Evolutionary conservation across 1,140 invertebrate genomes (phyloP).

Genomic region (Laupala kohalensis): DNA sequence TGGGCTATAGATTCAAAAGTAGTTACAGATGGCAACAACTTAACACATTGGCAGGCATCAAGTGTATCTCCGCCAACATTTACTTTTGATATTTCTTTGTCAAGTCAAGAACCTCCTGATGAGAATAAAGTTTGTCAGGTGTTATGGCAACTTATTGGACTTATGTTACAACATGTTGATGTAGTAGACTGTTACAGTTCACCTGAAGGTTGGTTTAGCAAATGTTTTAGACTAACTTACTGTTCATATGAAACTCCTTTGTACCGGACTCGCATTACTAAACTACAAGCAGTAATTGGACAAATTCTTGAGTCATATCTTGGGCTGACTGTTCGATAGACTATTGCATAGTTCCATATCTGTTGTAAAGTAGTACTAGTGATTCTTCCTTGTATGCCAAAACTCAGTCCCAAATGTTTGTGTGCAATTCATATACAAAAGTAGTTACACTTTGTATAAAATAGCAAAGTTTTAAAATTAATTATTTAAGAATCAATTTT

Average conservation of each 20-base stretch:
- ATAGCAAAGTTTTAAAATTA: too few species aligned
- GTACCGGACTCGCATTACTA: conserved; percentile 26
- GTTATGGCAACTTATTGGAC: conserved; percentile 27
- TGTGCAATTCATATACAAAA: too few species aligned
- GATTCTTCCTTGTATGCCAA: too few species aligned
- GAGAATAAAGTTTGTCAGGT: neutral
- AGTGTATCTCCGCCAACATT: conserved; percentile 23
- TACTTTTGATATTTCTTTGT: conserved; percentile 28
- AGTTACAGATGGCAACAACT: neutral
- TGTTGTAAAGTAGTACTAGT: too few species aligned
- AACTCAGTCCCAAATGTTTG: too few species aligned
- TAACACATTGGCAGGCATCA: neutral
- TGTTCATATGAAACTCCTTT: conserved; percentile 27
- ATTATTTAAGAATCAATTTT: too few species aligned
- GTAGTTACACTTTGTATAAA: too few species aligned
- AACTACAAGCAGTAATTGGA: conserved; percentile 29
- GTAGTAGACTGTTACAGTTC: conserved; percentile 24
- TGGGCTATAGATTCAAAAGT: conserved; percentile 10
- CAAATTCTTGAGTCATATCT: conserved; percentile 26
- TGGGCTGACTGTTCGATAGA: conserved; percentile 17
- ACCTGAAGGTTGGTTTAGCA: conserved; percentile 21
- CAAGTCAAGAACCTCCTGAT: neutral
- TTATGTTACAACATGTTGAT: conserved; percentile 26
- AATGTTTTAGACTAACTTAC: conserved; percentile 31
- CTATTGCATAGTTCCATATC: too few species aligned